Evolutionary conservation across 23 tunicate species (phyloP).

Genomic region (Trididemnum nubilum): DNA sequence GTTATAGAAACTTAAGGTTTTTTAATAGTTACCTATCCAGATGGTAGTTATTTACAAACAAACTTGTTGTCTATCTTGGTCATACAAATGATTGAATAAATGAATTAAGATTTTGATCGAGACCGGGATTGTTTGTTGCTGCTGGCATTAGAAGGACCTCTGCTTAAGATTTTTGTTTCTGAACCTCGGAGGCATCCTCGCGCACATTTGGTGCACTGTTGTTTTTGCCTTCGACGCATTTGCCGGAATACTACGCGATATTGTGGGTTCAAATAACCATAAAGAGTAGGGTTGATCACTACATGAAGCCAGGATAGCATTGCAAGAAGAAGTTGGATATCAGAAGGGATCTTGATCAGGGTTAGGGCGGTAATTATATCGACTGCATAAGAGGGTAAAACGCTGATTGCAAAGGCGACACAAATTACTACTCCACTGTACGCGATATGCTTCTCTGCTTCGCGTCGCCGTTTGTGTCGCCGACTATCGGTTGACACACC

Average conservation of each 20-base stretch:
- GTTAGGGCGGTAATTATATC: conserved; percentile 20
- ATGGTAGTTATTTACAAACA: no score
- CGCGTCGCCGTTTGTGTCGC: conserved; percentile 50
- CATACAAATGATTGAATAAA: no score
- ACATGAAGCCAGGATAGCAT: conserved; percentile 77
- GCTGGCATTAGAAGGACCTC: neutral
- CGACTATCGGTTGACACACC: conserved; percentile 11
- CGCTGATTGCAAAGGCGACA: conserved; percentile 59
- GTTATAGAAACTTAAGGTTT: no score
- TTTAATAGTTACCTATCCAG: no score
- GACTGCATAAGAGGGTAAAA: conserved; percentile 55
- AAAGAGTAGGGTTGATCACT: conserved; percentile 60
- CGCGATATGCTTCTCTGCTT: conserved; percentile 75
- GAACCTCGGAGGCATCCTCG: neutral
- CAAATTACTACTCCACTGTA: conserved; percentile 82
- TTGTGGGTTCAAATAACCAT: conserved; percentile 82
- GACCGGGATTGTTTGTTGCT: neutral
- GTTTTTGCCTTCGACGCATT: conserved; percentile 33
- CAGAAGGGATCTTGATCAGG: conserved; percentile 25
- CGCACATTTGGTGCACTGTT: neutral
- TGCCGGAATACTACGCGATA: conserved; percentile 51
- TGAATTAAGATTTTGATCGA: neutral
- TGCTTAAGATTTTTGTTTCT: neutral
- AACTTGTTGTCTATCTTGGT: no score
- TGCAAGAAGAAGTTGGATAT: conserved; percentile 33